A percentile compares a stretch with the other conserved stretches of the same genome.
Conservation (phyloP, 2,113 vertebrate species). For the Onychostoma macrolepis region DNA sequence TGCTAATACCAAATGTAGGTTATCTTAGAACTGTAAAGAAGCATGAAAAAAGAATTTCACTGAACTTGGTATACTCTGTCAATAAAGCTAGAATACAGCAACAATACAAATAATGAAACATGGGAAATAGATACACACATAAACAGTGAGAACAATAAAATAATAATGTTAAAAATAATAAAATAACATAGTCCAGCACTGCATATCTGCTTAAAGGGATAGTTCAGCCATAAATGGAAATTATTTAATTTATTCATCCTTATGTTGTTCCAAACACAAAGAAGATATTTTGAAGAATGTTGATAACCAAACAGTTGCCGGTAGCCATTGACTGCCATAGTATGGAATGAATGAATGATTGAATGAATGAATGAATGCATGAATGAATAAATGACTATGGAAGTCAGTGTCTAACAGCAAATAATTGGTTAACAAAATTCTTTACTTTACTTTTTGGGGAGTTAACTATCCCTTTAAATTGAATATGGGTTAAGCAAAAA, state of each 20-base stretch:
- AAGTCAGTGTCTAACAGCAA: neutral
- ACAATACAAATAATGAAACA: neutral
- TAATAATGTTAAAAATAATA: neutral
- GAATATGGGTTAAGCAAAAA: no score
- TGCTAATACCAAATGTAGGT: neutral
- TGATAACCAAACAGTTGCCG: no score
- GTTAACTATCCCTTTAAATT: no score
- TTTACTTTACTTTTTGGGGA: no score
- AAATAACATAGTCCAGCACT: neutral
- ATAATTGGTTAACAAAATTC: neutral
- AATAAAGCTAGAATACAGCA: neutral
- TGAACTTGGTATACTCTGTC: neutral
- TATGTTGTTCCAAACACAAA: no score
- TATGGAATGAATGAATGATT: neutral
- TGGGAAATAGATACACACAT: neutral
- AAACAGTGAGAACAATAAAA: neutral
- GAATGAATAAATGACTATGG: no score
- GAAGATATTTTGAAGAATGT: no score
- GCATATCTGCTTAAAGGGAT: neutral
- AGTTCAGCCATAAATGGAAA: neutral
- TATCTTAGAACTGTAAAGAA: neutral
- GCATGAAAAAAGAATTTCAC: neutral
- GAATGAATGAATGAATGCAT: no score
- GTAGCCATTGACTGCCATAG: neutral
- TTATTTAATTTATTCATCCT: neutral